phyloP scores from a whole-genome alignment of 2,888 invertebrate species.

The Cheilosia pagana region DNA sequence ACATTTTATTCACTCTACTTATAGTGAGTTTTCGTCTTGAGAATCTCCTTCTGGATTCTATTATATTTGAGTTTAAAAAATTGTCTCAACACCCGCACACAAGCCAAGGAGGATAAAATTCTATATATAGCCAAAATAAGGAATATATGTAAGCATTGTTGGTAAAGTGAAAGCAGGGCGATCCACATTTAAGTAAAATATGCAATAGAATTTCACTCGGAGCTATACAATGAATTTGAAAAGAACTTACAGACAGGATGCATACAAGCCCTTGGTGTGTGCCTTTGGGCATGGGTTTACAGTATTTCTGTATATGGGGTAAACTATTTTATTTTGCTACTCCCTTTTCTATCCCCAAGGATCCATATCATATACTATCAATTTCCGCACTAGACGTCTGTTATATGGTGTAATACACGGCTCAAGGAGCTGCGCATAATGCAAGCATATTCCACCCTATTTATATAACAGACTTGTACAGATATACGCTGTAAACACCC shows the following conservation, averaged over 20 bases:
- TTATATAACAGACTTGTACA: background rate
- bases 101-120: slow-evolving; percentile 7
- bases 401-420: slow-evolving; percentile 65
- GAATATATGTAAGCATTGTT: slow-evolving; percentile 38
- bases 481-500: background rate
- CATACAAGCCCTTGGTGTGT: background rate
- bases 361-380: slow-evolving; percentile 63
- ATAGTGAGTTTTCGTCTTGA: slow-evolving; percentile 32
- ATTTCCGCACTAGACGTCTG: slow-evolving; percentile 66
- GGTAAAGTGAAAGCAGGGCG: slow-evolving; percentile 55
- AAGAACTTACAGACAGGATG: slow-evolving; percentile 26
- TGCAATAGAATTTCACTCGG: slow-evolving; percentile 64
- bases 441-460: slow-evolving; percentile 20
- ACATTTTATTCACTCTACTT: slow-evolving; percentile 42
- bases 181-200: slow-evolving; percentile 40
- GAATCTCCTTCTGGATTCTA: slow-evolving; percentile 54
- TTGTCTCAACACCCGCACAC: background rate
- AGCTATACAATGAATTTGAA: slow-evolving; percentile 57
- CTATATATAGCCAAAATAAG: background rate
- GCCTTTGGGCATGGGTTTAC: background rate
- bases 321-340: slow-evolving; percentile 29
- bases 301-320: slow-evolving; percentile 1
- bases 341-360: slow-evolving; percentile 35
- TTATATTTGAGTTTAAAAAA: slow-evolving; percentile 58
- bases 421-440: slow-evolving; percentile 49